phyloP scores from a whole-genome alignment of 2,888 invertebrate species.

The Synanthedon myopaeformis region DNA sequence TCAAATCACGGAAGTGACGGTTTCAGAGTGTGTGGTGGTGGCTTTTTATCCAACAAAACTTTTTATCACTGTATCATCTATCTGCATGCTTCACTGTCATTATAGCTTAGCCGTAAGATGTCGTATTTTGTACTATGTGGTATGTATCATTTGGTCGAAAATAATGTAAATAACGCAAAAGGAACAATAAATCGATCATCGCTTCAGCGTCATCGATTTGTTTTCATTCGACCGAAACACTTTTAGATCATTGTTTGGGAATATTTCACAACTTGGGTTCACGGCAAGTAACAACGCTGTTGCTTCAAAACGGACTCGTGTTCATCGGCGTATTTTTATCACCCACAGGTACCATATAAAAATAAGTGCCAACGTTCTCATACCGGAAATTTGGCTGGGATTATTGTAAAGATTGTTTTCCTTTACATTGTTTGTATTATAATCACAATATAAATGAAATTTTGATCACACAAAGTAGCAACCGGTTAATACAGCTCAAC shows the following conservation, averaged over 20 bases:
- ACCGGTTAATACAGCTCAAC: too few species aligned
- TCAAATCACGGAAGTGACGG: slow-evolving; percentile 60
- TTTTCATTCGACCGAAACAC: slow-evolving; percentile 11
- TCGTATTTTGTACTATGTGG: slow-evolving; percentile 46
- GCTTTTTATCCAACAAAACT: slow-evolving; percentile 51
- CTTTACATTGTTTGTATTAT: too few species aligned
- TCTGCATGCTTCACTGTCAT: slow-evolving; percentile 63
- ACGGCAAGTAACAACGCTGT: slow-evolving; percentile 41
- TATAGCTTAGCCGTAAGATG: slow-evolving; percentile 55
- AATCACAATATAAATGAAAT: too few species aligned
- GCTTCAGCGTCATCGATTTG: slow-evolving; percentile 5
- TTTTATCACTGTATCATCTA: slow-evolving; percentile 54
- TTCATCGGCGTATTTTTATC: too few species aligned
- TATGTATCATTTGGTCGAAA: slow-evolving; percentile 30
- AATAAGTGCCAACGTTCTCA: too few species aligned
- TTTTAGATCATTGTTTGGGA: slow-evolving; percentile 18
- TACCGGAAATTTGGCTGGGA: too few species aligned
- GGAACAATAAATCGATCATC: not conserved
- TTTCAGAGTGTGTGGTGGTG: slow-evolving; percentile 70
- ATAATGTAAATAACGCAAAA: slow-evolving; percentile 2
- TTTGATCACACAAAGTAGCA: too few species aligned
- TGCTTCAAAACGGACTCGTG: not conserved
- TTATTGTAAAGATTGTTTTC: too few species aligned
- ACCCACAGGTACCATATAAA: too few species aligned
- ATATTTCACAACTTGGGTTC: slow-evolving; percentile 37